Conservation (phyloP, 2,888 invertebrate species). For the Matsumyia berberina region DNA sequence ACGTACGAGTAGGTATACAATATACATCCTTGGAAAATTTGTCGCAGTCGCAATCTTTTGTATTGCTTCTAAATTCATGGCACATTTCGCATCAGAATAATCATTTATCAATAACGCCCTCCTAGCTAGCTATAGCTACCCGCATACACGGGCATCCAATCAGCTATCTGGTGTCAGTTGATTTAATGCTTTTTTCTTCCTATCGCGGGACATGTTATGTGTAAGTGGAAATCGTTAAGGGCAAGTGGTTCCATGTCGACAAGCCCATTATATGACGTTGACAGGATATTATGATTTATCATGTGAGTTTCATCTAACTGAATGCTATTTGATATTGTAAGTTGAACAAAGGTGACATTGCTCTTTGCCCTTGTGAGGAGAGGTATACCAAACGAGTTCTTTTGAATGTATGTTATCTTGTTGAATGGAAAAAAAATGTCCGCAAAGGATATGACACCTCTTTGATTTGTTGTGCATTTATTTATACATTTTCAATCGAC, state of each 20-base stretch:
- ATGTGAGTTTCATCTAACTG: constrained; percentile 38
- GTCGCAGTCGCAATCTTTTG: constrained; percentile 20
- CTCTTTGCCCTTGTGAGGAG: neutral
- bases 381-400: neutral
- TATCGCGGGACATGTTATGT: constrained; percentile 31
- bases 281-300: constrained; percentile 63
- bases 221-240: constrained; percentile 34
- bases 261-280: constrained; percentile 41
- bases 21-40: constrained; percentile 15
- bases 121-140: neutral
- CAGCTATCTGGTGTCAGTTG: constrained; percentile 41
- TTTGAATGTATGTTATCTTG: neutral
- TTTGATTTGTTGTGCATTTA: neutral
- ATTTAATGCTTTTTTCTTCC: constrained; percentile 47
- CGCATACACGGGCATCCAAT: constrained; percentile 4
- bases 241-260: constrained; percentile 31
- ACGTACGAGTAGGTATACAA: neutral
- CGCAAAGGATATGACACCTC: neutral
- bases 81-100: constrained; percentile 36
- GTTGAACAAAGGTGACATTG: constrained; percentile 21
- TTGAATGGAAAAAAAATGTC: neutral
- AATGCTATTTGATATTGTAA: constrained; percentile 43
- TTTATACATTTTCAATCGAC: no score
- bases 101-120: constrained; percentile 29
- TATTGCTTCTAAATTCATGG: constrained; percentile 21